These are phyloP conservation scores for Amitus sp. DNA, from an alignment of 2,888 invertebrate species.

Conservation along the genomic window DNA sequence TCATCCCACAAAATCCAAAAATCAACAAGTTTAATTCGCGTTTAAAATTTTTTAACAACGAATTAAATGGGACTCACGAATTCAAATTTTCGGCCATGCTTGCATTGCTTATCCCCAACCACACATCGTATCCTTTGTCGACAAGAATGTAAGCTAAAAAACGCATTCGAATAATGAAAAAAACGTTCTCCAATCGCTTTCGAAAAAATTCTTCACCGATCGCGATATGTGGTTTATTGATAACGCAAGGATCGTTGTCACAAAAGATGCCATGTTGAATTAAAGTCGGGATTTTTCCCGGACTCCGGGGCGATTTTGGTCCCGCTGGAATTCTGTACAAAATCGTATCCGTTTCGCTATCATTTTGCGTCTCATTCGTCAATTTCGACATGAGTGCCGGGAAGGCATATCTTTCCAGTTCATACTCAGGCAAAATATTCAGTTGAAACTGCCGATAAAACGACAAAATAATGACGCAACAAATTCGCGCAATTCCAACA, in stretches of 20 bases:
- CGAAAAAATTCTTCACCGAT: conserved; percentile 42
- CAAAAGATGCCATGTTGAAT: conserved; percentile 53
- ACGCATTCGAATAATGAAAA: too few species aligned
- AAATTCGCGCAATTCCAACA: neutral
- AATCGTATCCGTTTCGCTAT: conserved; percentile 35
- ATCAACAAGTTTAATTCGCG: too few species aligned
- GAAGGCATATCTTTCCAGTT: conserved; percentile 50
- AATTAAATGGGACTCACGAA: conserved; percentile 45
- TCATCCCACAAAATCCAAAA: too few species aligned
- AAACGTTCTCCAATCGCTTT: neutral
- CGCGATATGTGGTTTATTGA: conserved; percentile 51
- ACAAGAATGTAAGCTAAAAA: conserved; percentile 51
- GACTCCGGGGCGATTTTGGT: conserved; percentile 47
- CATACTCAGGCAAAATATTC: conserved; percentile 50
- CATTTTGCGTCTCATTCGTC: conserved; percentile 12
- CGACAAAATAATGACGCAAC: neutral
- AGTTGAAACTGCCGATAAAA: conserved; percentile 48
- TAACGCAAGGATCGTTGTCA: conserved; percentile 46
- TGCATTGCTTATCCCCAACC: conserved; percentile 52
- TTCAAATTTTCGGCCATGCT: conserved; percentile 44
- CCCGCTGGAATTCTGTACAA: conserved; percentile 50
- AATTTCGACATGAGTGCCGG: conserved; percentile 40
- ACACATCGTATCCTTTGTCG: conserved; percentile 54
- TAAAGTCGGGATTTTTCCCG: conserved; percentile 47
- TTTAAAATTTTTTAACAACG: too few species aligned